A percentile compares a stretch with the other conserved stretches of the same genome.
phyloP scores from a whole-genome alignment of 2,888 invertebrate genomes.

The Pilophorus perplexus region DNA sequence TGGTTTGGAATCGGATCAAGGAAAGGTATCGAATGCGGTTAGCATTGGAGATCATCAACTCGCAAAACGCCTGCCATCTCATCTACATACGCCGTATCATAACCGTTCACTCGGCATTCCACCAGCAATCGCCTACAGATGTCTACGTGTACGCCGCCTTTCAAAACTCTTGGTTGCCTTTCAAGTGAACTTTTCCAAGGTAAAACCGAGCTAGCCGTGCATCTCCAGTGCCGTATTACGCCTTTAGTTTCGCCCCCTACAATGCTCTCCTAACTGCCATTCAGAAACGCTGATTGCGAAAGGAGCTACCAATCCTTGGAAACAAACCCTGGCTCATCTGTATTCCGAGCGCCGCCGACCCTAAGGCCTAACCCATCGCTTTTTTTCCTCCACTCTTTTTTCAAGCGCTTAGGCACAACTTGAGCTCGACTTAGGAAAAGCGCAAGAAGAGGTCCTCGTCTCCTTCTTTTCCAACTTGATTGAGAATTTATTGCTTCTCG shows the following conservation, averaged over 20 bases:
- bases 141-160: too few species aligned
- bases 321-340: constrained; percentile 18
- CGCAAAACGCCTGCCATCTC: too few species aligned
- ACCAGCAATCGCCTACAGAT: too few species aligned
- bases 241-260: constrained; percentile 13
- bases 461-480: constrained; percentile 30
- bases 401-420: constrained; percentile 19
- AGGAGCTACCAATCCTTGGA: background rate
- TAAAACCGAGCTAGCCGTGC: too few species aligned
- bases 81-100: too few species aligned
- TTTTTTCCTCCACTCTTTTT: background rate
- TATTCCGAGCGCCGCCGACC: background rate
- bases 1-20: too few species aligned
- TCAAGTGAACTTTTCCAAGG: too few species aligned
- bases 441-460: background rate
- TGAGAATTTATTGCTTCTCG: constrained; percentile 35
- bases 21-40: too few species aligned
- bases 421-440: constrained; percentile 12
- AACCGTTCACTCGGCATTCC: too few species aligned
- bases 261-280: constrained; percentile 1
- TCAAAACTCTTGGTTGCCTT: too few species aligned
- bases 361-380: background rate
- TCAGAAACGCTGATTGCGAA: constrained; percentile 7
- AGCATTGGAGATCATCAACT: too few species aligned
- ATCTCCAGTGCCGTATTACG: constrained; percentile 13